A percentile compares a stretch with the other conserved stretches of the same genome.
phyloP scores from a whole-genome alignment of 2,113 vertebrate species.

The Loxodonta africana region DNA sequence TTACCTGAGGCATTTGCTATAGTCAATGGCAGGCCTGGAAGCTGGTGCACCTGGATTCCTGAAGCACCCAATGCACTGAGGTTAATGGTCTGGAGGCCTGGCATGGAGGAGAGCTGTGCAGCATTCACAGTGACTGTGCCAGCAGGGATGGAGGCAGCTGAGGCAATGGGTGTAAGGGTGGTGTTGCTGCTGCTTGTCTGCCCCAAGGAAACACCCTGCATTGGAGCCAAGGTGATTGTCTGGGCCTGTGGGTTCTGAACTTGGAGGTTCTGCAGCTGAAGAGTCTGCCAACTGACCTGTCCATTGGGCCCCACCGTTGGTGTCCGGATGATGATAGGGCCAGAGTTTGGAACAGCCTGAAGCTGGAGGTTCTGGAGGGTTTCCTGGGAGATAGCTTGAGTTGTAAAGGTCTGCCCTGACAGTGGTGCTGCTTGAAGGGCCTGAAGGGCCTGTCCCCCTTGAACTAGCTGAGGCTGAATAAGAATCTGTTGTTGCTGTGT shows the following conservation, averaged over 20 bases:
- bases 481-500: slow-evolving; percentile 93
- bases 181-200: slow-evolving; percentile 91
- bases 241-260: slow-evolving; percentile 93
- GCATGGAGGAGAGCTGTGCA: slow-evolving; percentile 94
- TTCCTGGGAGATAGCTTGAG: slow-evolving; percentile 96
- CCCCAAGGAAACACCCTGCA: slow-evolving; percentile 94
- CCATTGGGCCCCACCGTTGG: slow-evolving; percentile 96
- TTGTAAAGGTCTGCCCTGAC: slow-evolving; percentile 93
- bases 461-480: slow-evolving; percentile 92
- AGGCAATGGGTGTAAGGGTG: slow-evolving; percentile 89
- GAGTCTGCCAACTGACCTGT: slow-evolving; percentile 98
- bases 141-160: slow-evolving; percentile 89
- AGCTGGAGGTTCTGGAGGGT: slow-evolving; percentile 97
- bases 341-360: slow-evolving; percentile 94
- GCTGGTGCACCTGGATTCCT: slow-evolving; percentile 97
- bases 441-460: slow-evolving; percentile 93
- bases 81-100: slow-evolving; percentile 97
- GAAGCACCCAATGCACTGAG: slow-evolving; percentile 94
- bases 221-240: slow-evolving; percentile 96
- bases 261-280: slow-evolving; percentile 96
- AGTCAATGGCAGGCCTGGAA: slow-evolving; percentile 94
- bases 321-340: slow-evolving; percentile 95
- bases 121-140: slow-evolving; percentile 93
- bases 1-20: slow-evolving; percentile 94
- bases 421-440: slow-evolving; percentile 92